These are phyloP conservation scores for Lithophane ornitopus DNA, from an alignment of 2,888 invertebrate species.

Conservation along the genomic window DNA sequence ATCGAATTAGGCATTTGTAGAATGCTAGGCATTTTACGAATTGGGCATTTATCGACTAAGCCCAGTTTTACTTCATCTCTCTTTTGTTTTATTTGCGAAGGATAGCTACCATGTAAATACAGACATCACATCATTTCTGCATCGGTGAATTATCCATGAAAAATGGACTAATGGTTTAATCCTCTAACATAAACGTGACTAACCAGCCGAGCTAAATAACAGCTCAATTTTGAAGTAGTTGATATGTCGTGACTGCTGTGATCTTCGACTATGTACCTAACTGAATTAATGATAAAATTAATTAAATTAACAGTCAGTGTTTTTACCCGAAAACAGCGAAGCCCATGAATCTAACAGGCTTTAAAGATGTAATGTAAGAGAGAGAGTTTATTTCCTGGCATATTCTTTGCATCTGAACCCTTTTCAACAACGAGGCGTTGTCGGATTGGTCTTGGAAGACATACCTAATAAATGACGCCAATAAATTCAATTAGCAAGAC, in stretches of 20 bases:
- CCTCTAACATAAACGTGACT: conserved; percentile 58
- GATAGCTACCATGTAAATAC: no score
- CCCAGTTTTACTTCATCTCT: no score
- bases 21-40: no score
- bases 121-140: no score
- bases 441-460: not conserved
- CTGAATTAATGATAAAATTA: not conserved
- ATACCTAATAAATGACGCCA: not conserved
- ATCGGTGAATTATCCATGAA: no score
- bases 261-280: conserved; percentile 6
- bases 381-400: not conserved
- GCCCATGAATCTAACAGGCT: not conserved
- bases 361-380: not conserved
- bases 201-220: conserved; percentile 72
- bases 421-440: not conserved
- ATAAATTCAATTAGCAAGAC: not conserved
- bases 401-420: not conserved
- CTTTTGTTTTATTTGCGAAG: no score
- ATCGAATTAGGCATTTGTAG: no score
- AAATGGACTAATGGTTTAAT: not conserved
- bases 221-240: conserved; percentile 74
- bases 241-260: conserved; percentile 60
- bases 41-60: no score
- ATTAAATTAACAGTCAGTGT: not conserved
- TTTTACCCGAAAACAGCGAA: not conserved